Evolutionary conservation across 2,888 invertebrate genomes (phyloP).

Genomic region (Metellina segmentata): DNA sequence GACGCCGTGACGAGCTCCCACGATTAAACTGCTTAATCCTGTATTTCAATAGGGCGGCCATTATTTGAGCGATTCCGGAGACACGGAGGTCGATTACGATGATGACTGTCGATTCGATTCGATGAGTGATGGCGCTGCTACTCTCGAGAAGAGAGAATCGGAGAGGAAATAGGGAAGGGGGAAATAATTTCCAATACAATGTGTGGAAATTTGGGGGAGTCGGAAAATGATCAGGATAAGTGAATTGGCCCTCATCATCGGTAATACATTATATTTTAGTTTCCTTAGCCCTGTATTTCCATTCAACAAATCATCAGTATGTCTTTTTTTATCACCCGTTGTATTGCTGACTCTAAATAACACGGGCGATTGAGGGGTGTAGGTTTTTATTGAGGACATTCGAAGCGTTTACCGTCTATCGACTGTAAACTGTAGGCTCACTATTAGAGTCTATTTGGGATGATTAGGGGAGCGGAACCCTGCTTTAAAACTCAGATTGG

Average conservation of each 20-base stretch:
- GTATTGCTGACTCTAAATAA: neutral
- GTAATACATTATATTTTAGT: neutral
- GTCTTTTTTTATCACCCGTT: neutral
- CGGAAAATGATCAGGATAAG: neutral
- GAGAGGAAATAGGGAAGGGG: neutral
- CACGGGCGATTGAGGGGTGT: neutral
- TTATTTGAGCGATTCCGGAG: conserved; percentile 30
- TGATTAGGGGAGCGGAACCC: neutral
- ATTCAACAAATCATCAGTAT: neutral
- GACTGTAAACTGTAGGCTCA: no score
- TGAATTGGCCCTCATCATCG: neutral
- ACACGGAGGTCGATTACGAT: conserved; percentile 46
- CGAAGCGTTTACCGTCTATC: neutral
- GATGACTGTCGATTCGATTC: conserved; percentile 46
- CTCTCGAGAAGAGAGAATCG: neutral
- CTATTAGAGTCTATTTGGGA: neutral
- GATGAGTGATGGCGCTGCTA: conserved; percentile 27
- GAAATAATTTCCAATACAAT: neutral
- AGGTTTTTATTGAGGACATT: neutral
- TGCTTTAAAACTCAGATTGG: no score
- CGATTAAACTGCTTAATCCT: conserved; percentile 31
- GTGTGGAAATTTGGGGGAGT: neutral
- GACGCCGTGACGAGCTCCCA: neutral
- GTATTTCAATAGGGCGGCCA: conserved; percentile 37
- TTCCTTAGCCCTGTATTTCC: neutral